Evolutionary conservation across 2,113 vertebrate genomes (phyloP).

Genomic region (Solenodon paradoxus): DNA sequence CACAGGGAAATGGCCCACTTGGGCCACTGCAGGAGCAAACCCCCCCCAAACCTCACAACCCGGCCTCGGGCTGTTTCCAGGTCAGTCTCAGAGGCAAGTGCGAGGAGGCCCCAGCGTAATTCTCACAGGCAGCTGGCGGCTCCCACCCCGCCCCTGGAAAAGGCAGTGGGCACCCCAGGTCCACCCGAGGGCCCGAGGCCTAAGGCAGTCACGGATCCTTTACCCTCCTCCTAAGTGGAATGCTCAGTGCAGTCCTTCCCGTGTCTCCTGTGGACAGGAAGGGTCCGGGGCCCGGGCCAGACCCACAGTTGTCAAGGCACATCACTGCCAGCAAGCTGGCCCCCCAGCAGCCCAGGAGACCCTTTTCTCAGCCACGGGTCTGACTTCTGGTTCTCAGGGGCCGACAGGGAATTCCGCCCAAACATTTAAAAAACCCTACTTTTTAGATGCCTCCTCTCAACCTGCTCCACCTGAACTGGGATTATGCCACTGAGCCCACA

Average conservation of each 20-base stretch:
- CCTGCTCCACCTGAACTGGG: slow-evolving; percentile 65
- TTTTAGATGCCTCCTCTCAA: background rate
- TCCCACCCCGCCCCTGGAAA: background rate
- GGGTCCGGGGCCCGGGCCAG: background rate
- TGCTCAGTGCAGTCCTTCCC: slow-evolving; percentile 40
- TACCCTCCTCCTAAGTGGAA: slow-evolving; percentile 21
- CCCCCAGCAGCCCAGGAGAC: background rate
- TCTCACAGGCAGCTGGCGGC: background rate
- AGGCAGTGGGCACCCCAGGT: background rate
- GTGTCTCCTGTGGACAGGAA: slow-evolving; percentile 45
- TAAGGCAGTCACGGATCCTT: background rate
- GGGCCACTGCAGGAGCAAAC: background rate
- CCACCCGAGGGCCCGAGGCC: background rate
- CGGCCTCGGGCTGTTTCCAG: background rate
- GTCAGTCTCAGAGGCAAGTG: background rate
- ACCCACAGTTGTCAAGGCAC: slow-evolving; percentile 59
- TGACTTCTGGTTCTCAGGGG: slow-evolving; percentile 42
- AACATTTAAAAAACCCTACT: background rate
- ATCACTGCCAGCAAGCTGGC: slow-evolving; percentile 19
- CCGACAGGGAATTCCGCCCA: slow-evolving; percentile 23
- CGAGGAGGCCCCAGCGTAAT: background rate
- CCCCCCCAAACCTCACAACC: background rate
- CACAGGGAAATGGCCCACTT: background rate
- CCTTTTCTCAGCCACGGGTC: background rate
- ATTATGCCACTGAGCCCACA: slow-evolving; percentile 60